These are phyloP conservation scores for Eupithecia insigniata DNA, from an alignment of 2,888 invertebrate species.

Conservation along the genomic window DNA sequence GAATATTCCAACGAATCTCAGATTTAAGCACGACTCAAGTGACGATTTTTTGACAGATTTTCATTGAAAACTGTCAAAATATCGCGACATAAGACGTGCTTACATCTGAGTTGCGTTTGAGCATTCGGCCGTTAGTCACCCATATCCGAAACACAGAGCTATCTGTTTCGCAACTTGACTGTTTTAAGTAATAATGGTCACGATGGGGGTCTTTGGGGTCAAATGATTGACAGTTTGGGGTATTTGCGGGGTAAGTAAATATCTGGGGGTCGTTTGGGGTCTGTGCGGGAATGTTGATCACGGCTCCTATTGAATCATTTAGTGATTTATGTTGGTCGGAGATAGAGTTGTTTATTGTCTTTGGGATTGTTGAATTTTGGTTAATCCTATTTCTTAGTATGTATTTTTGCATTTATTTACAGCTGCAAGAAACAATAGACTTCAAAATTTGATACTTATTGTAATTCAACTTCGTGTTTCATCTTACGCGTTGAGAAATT, in stretches of 20 bases:
- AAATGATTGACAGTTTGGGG: slow-evolving; percentile 29
- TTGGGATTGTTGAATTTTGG: background rate
- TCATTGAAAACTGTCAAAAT: too few relatives aligned
- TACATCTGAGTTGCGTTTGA: too few relatives aligned
- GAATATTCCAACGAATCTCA: too few relatives aligned
- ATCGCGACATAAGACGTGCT: too few relatives aligned
- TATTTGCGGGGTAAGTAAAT: slow-evolving; percentile 13
- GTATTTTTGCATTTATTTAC: background rate
- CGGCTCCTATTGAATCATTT: background rate
- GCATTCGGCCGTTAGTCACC: too few relatives aligned
- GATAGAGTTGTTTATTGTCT: slow-evolving; percentile 8
- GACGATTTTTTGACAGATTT: too few relatives aligned
- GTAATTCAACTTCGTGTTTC: too few relatives aligned
- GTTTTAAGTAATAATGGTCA: slow-evolving; percentile 21
- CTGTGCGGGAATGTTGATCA: background rate
- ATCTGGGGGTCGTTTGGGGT: slow-evolving; percentile 15
- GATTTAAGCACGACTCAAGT: too few relatives aligned
- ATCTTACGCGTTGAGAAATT: too few relatives aligned
- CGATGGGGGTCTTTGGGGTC: slow-evolving; percentile 17
- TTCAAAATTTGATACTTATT: too few relatives aligned
- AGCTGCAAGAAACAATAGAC: background rate
- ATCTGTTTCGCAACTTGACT: background rate
- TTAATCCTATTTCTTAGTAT: background rate
- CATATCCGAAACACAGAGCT: background rate
- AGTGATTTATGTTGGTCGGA: background rate